Evolutionary conservation across 2,888 invertebrate genomes (phyloP).

Genomic region (Mythimna lalbum): DNA sequence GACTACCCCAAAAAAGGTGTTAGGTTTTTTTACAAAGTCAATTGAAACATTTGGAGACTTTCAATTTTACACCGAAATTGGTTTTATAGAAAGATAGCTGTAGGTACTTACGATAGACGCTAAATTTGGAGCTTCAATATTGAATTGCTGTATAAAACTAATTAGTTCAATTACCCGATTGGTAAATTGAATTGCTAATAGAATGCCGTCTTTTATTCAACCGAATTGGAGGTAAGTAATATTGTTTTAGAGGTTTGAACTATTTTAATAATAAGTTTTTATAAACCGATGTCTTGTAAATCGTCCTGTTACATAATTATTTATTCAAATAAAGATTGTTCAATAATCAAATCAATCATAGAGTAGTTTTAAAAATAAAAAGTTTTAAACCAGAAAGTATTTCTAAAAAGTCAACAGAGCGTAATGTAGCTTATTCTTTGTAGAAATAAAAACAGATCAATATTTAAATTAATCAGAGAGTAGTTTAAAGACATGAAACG

Average conservation of each 20-base stretch:
- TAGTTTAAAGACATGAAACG: too few relatives aligned
- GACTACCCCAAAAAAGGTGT: too few relatives aligned
- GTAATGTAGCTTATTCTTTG: neutral
- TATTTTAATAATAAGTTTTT: neutral
- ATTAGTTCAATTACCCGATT: conserved; percentile 49
- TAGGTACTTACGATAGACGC: conserved; percentile 46
- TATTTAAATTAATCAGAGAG: too few relatives aligned
- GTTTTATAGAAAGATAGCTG: conserved; percentile 58
- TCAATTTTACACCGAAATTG: conserved; percentile 57
- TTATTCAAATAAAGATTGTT: neutral
- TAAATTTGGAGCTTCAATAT: conserved; percentile 51
- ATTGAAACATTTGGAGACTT: conserved; percentile 32
- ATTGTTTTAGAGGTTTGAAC: neutral
- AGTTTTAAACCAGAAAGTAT: too few relatives aligned
- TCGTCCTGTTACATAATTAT: neutral
- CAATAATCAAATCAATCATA: too few relatives aligned
- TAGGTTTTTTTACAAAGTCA: conserved; percentile 26
- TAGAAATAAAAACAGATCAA: neutral
- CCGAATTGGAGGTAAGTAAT: neutral
- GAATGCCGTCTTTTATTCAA: neutral
- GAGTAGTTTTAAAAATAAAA: too few relatives aligned
- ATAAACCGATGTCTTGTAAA: neutral
- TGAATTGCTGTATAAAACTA: conserved; percentile 41
- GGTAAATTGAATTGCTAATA: conserved; percentile 19
- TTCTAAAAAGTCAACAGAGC: neutral